Evolutionary conservation across 2,113 vertebrate genomes (phyloP).

Genomic region (Trochalopteron elliotii): DNA sequence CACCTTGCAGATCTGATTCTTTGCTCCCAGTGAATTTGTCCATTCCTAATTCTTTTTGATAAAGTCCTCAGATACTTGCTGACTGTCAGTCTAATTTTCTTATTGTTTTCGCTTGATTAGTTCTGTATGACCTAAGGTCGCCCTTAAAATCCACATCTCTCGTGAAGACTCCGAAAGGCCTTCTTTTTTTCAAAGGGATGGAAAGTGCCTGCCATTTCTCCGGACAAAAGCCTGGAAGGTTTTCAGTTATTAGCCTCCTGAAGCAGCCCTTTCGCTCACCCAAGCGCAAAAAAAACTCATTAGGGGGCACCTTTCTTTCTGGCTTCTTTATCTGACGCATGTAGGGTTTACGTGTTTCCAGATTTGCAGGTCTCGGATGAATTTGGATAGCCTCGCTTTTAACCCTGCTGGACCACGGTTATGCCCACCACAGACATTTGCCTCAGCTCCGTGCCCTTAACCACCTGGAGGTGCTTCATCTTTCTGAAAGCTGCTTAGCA

Average conservation of each 20-base stretch:
- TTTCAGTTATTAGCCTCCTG: slow-evolving; percentile 73
- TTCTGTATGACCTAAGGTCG: slow-evolving; percentile 87
- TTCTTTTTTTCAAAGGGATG: slow-evolving; percentile 75
- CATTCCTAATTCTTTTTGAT: slow-evolving; percentile 82
- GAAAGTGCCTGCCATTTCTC: slow-evolving; percentile 79
- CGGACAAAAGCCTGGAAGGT: slow-evolving; percentile 83
- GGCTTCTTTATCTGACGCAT: slow-evolving; percentile 69
- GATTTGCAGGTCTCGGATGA: slow-evolving; percentile 74
- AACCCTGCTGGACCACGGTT: not conserved
- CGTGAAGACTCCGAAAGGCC: slow-evolving; percentile 79
- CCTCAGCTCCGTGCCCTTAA: not conserved
- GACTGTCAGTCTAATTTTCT: slow-evolving; percentile 84
- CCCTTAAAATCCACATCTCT: slow-evolving; percentile 86
- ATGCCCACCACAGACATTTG: not conserved
- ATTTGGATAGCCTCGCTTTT: slow-evolving; percentile 50
- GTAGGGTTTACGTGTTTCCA: slow-evolving; percentile 74
- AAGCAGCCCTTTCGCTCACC: slow-evolving; percentile 82
- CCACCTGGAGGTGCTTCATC: not conserved
- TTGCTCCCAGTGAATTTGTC: slow-evolving; percentile 76
- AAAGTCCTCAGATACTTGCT: slow-evolving; percentile 85
- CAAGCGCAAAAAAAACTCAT: slow-evolving; percentile 92
- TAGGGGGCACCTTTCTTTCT: slow-evolving; percentile 80
- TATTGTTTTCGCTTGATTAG: slow-evolving; percentile 88
- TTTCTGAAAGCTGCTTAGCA: not conserved
- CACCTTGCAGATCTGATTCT: slow-evolving; percentile 80